These are phyloP conservation scores for Lateolabrax maculatus DNA, from an alignment of 2,797 vertebrate species.

Conservation along the genomic window DNA sequence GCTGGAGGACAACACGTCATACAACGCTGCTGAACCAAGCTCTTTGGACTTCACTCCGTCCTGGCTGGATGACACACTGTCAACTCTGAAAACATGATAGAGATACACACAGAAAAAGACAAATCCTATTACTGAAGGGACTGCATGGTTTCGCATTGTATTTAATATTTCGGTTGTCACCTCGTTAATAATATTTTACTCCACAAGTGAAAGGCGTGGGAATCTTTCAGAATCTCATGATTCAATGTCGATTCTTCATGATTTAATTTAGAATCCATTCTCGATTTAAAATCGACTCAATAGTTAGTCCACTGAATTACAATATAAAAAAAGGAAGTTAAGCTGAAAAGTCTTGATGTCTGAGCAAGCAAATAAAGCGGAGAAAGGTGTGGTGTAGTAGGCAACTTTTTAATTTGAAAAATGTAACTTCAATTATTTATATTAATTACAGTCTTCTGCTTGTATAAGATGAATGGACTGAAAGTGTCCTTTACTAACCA, in stretches of 20 bases:
- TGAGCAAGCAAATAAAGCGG: neutral
- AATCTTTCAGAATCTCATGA: neutral
- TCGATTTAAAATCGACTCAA: too few relatives aligned
- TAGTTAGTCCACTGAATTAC: too few relatives aligned
- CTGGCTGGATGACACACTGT: constrained; percentile 94
- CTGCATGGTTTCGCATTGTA: neutral
- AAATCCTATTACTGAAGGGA: neutral
- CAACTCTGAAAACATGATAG: constrained; percentile 86
- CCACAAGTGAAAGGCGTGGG: neutral
- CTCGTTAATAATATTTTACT: neutral
- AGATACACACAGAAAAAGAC: neutral
- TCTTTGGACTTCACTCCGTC: constrained; percentile 96
- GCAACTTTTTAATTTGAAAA: neutral
- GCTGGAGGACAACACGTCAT: constrained; percentile 91
- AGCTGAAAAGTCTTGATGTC: too few relatives aligned
- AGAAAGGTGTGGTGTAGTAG: neutral
- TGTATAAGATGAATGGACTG: neutral
- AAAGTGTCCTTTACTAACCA: neutral
- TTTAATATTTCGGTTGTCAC: neutral
- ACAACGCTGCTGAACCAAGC: constrained; percentile 89
- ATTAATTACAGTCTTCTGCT: neutral
- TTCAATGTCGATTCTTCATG: neutral
- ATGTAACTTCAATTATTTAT: neutral
- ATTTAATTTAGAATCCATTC: too few relatives aligned
- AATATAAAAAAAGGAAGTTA: too few relatives aligned